Percentiles rank a stretch among this genome's conserved stretches.
phyloP scores from a whole-genome alignment of 1,140 invertebrate genomes.

The Chrysomallon squamiferum region DNA sequence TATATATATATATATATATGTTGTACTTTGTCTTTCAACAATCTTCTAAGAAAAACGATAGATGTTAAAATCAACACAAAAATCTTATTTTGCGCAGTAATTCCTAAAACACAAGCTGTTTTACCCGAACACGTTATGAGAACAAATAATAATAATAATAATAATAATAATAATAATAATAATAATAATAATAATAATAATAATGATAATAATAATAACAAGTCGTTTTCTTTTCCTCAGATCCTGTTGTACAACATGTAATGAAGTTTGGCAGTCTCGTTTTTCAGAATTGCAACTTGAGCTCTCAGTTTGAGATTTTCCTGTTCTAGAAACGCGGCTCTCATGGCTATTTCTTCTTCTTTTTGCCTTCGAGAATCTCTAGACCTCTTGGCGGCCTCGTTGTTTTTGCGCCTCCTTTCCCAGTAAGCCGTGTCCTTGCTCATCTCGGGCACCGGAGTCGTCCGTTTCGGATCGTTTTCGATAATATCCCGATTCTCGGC shows the following conservation, averaged over 20 bases:
- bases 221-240: too few species aligned
- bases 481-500: neutral
- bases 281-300: slow-evolving; percentile 70
- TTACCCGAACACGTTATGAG: too few species aligned
- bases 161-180: too few species aligned
- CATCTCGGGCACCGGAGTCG: slow-evolving; percentile 52
- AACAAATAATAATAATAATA: too few species aligned
- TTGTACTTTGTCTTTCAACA: too few species aligned
- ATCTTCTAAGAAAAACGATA: too few species aligned
- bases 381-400: slow-evolving; percentile 93
- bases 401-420: slow-evolving; percentile 89
- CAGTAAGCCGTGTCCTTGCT: slow-evolving; percentile 83
- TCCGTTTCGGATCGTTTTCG: slow-evolving; percentile 28
- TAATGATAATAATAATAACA: too few species aligned
- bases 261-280: slow-evolving; percentile 67
- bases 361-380: slow-evolving; percentile 87
- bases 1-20: too few species aligned
- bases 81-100: too few species aligned
- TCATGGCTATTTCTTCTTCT: slow-evolving; percentile 90
- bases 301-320: slow-evolving; percentile 76
- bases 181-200: too few species aligned
- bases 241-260: slow-evolving; percentile 58
- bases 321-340: slow-evolving; percentile 84
- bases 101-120: too few species aligned
- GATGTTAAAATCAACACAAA: too few species aligned